Evolutionary conservation across 2,888 invertebrate genomes (phyloP), one percentile per base, ranked within the genome.

Genomic region (Scaptomyza caliginosa): DNA sequence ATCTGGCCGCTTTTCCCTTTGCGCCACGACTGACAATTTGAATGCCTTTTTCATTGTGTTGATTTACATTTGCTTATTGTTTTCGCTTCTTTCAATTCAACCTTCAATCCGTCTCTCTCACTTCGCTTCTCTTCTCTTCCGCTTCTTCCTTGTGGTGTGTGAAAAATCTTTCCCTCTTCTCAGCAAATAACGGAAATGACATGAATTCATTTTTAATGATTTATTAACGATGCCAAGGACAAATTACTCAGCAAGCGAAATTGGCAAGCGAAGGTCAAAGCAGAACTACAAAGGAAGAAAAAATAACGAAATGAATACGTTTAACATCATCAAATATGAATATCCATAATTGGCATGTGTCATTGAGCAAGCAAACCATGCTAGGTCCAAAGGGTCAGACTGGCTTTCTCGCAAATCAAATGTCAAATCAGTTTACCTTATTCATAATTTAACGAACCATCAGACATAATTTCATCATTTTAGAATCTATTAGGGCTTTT

Each of bases 21-120:
- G 8, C 48, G 52, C 60, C 51, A 26, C 57, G 51, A 21, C 45
- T 63, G 77, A 67, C 84, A 88, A 75, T 83, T 83, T 67, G 58
- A 78, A 75, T 57, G 63, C 58, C 68, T 40, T 59, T 64, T 80
- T 63, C 67, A 66, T 66, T 79, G 55, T 66, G 52, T 80, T 67
- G 77, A 83, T 75, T 86, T 73, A 66, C 69, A 76, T 88, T 82
- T 70, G 60, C 70, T 75, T 67, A 72, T 77, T 75, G 66, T 69
- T 67, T 67, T 62, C 51, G 21, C 34, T 39, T 16, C 34, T 49
- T 21, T 28, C 19, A n/a, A 24, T 6, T 21, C 5, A 6, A 21
- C 8, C 19, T 5, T 3, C 28, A 0, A 6, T 4, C 6, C 16
- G n/a, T 16, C 16, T 8, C 6, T 23, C 23, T 23, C 23, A 4